phyloP scores from a whole-genome alignment of 37 sponge, comb jelly and placozoan genomes.

The Oscarella lobularis region DNA sequence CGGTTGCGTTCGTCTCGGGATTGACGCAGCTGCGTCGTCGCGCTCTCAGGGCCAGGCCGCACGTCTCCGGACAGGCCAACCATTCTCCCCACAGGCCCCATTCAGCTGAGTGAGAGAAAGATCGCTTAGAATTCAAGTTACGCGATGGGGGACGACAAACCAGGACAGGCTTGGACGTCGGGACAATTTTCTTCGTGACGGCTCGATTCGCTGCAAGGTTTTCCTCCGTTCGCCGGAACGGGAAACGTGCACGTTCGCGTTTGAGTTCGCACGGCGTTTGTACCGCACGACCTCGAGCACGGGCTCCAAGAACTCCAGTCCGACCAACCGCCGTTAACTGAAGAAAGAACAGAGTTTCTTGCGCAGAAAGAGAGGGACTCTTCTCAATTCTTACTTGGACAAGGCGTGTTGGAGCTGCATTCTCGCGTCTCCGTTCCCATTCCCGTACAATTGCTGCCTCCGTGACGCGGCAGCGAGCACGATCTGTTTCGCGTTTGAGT shows the following conservation, averaged over 20 bases:
- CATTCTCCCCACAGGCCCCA: background rate
- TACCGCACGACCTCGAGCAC: background rate
- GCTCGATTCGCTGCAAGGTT: no score
- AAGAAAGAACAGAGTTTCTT: background rate
- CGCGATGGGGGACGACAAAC: no score
- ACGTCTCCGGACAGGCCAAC: background rate
- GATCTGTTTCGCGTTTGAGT: background rate
- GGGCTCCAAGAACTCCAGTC: background rate
- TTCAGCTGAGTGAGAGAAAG: no score
- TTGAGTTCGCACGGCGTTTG: background rate
- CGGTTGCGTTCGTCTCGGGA: no score
- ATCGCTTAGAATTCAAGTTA: no score
- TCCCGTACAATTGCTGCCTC: background rate
- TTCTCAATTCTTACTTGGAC: constrained; percentile 2
- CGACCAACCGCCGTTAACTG: background rate
- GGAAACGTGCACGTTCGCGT: background rate
- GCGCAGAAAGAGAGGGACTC: no score
- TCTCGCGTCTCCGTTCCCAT: background rate
- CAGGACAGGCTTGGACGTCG: no score
- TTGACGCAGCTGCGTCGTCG: no score
- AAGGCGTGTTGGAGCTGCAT: background rate
- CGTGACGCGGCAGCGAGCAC: background rate
- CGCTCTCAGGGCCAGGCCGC: no score
- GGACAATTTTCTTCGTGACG: no score
- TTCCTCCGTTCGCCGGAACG: background rate